Evolutionary conservation across 2,888 invertebrate genomes (phyloP).

Genomic region (Tiliacea aurago): DNA sequence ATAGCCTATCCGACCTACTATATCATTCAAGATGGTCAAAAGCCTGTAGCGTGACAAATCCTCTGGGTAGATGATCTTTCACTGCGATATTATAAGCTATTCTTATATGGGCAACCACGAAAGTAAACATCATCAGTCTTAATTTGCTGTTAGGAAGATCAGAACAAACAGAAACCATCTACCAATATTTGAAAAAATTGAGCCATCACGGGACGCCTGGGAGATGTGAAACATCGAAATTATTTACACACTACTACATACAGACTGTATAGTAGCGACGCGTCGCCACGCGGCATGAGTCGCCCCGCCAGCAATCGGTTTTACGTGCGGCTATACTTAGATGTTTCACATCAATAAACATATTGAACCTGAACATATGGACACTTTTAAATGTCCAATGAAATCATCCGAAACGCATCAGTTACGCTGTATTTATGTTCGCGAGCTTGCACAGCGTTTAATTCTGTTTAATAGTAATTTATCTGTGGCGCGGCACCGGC

Average conservation of each 20-base stretch:
- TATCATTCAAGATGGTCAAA: not conserved
- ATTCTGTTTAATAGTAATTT: constrained; percentile 73
- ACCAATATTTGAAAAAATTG: not conserved
- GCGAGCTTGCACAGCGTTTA: constrained; percentile 69
- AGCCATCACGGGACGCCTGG: no score
- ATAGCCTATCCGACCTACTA: not conserved
- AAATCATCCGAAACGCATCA: constrained; percentile 43
- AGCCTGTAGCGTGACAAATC: not conserved
- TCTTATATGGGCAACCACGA: not conserved
- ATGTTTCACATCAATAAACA: no score
- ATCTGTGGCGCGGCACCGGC: constrained; percentile 52
- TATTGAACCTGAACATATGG: not conserved
- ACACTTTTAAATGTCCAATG: constrained; percentile 5
- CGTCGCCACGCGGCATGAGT: no score
- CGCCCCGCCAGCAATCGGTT: no score
- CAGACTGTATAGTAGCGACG: no score
- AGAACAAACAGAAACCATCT: not conserved
- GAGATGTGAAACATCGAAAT: no score
- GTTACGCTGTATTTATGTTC: constrained; percentile 60
- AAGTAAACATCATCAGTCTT: constrained; percentile 1
- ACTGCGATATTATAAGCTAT: not conserved
- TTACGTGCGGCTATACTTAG: no score
- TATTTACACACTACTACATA: no score
- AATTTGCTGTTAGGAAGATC: not conserved
- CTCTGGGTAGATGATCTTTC: not conserved